Conservation (phyloP, 2,888 invertebrate genomes). For the Oscheius onirici region DNA sequence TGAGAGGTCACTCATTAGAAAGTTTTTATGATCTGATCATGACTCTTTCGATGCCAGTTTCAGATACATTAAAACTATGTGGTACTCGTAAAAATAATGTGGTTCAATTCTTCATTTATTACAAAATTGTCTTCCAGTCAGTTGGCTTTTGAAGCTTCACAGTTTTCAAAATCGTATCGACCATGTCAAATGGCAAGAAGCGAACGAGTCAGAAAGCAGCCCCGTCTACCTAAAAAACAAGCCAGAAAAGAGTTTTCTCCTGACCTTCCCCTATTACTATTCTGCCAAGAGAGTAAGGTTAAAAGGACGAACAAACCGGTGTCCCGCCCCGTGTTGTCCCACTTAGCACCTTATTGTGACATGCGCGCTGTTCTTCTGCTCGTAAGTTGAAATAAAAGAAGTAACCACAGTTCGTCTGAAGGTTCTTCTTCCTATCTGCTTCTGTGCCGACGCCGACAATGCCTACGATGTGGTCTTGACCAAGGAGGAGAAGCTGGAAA, state of each 20-base stretch:
- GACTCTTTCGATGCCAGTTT: no score
- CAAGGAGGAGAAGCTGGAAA: slow-evolving; percentile 11
- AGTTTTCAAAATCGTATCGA: no score
- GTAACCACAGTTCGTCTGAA: background rate
- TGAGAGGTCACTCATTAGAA: background rate
- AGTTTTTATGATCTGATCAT: no score
- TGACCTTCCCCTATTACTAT: background rate
- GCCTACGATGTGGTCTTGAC: slow-evolving; percentile 17
- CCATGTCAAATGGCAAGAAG: no score
- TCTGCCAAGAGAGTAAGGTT: background rate
- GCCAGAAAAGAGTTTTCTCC: no score
- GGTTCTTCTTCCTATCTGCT: slow-evolving; percentile 13
- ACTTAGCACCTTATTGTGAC: slow-evolving; percentile 20
- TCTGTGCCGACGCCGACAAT: background rate
- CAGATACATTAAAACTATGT: background rate
- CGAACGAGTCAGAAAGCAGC: no score
- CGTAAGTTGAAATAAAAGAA: background rate
- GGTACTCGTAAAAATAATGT: background rate
- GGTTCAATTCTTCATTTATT: background rate
- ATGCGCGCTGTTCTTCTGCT: slow-evolving; percentile 20
- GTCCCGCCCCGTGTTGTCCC: slow-evolving; percentile 13
- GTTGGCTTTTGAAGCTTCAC: no score
- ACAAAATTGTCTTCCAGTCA: background rate
- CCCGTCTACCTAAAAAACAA: no score
- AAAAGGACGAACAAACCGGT: background rate